Conservation (phyloP, 2,113 vertebrate species). For the Hystrix brachyura region DNA sequence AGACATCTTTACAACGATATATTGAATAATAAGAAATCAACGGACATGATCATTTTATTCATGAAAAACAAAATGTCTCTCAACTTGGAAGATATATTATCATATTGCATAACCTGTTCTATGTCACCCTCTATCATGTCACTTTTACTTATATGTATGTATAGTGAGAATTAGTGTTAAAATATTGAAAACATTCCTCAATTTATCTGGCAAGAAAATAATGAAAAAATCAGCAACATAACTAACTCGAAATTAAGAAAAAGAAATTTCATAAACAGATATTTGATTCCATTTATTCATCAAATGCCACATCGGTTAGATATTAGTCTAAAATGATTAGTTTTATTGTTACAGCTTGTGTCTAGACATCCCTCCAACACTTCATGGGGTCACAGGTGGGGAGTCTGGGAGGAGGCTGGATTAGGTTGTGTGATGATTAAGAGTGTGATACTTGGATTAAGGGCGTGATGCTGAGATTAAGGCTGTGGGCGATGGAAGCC, state of each 20-base stretch:
- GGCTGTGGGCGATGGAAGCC: neutral
- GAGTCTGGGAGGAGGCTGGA: neutral
- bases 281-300: neutral
- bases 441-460: neutral
- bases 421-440: neutral
- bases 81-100: neutral
- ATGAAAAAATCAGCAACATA: neutral
- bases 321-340: neutral
- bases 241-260: conserved; percentile 13
- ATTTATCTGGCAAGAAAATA: neutral
- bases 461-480: neutral
- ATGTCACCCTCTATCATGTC: neutral
- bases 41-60: neutral
- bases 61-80: neutral
- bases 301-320: neutral
- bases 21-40: neutral
- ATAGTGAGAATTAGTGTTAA: neutral
- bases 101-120: neutral
- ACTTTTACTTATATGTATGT: neutral
- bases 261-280: neutral
- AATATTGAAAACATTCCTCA: neutral
- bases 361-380: neutral
- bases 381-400: neutral
- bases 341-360: neutral
- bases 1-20: neutral